phyloP scores from a whole-genome alignment of 1,140 invertebrate genomes.

The Pseudomyrmex pallidus region DNA sequence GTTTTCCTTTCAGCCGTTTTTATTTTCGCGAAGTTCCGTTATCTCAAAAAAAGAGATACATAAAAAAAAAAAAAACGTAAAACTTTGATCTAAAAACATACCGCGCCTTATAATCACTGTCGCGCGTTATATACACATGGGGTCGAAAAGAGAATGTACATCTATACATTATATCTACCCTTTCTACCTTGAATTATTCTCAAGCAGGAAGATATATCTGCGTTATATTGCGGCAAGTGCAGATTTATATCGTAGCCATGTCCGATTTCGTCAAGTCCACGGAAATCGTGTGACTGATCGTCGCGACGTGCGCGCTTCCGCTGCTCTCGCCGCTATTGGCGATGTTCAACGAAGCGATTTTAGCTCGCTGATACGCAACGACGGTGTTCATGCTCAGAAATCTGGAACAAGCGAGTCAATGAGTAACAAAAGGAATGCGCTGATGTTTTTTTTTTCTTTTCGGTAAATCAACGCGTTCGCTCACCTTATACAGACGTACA shows the following conservation, averaged over 20 bases:
- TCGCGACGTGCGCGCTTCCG: slow-evolving; percentile 82
- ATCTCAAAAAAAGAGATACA: too few relatives aligned
- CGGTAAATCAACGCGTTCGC: slow-evolving; percentile 4
- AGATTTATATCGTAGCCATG: slow-evolving; percentile 63
- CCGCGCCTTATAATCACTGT: slow-evolving; percentile 11
- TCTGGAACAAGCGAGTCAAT: slow-evolving; percentile 81
- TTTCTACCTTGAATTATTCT: slow-evolving; percentile 17
- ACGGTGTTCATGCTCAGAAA: slow-evolving; percentile 94
- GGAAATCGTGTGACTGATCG: slow-evolving; percentile 86
- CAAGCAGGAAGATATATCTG: slow-evolving; percentile 30
- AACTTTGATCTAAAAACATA: slow-evolving; percentile 35
- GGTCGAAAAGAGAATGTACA: slow-evolving; percentile 8
- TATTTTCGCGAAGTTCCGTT: too few relatives aligned
- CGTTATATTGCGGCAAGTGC: slow-evolving; percentile 16
- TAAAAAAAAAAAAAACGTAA: neutral
- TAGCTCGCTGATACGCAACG: slow-evolving; percentile 94
- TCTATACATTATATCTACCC: slow-evolving; percentile 17
- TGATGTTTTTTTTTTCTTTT: slow-evolving; percentile 22
- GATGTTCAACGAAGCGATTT: slow-evolving; percentile 95
- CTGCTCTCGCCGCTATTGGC: slow-evolving; percentile 82
- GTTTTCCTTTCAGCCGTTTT: too few relatives aligned
- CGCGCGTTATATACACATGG: slow-evolving; percentile 45
- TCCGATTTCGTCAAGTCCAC: slow-evolving; percentile 82
- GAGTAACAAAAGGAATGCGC: slow-evolving; percentile 24
- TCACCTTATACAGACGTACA: slow-evolving; percentile 93